Conservation (phyloP, 2,888 invertebrate genomes). For the Drosophila lutescens region DNA sequence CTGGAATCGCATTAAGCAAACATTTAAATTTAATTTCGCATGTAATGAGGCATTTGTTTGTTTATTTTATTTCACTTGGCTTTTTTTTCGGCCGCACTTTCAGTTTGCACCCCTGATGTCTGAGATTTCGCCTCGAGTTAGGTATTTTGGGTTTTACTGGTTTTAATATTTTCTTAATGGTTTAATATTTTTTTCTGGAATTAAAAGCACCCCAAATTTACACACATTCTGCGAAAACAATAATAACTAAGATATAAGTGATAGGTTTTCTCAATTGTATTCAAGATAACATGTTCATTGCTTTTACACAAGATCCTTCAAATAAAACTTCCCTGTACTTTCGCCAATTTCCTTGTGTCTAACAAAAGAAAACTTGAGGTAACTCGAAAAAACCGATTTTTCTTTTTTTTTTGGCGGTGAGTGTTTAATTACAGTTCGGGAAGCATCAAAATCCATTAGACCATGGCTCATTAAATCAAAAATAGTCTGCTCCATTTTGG, state of each 20-base stretch:
- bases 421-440: constrained; percentile 41
- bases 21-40: constrained; percentile 83
- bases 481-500: constrained; percentile 83
- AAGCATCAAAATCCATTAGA: constrained; percentile 77
- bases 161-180: constrained; percentile 10
- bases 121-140: constrained; percentile 29
- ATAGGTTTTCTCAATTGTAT: background rate
- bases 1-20: constrained; percentile 80
- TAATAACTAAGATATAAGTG: too few relatives aligned
- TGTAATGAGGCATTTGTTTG: constrained; percentile 82
- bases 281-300: background rate
- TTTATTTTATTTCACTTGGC: constrained; percentile 62
- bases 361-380: constrained; percentile 18
- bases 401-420: constrained; percentile 7
- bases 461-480: constrained; percentile 83
- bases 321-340: background rate
- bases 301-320: background rate
- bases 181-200: too few relatives aligned
- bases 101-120: constrained; percentile 10
- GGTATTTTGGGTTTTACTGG: constrained; percentile 21
- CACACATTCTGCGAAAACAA: too few relatives aligned
- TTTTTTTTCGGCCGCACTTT: constrained; percentile 20
- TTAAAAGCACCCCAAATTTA: too few relatives aligned
- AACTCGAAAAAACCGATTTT: constrained; percentile 5
- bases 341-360: background rate